Evolutionary conservation across 2,797 vertebrate species (phyloP).

Genomic region (Xiphophorus birchmanni): DNA sequence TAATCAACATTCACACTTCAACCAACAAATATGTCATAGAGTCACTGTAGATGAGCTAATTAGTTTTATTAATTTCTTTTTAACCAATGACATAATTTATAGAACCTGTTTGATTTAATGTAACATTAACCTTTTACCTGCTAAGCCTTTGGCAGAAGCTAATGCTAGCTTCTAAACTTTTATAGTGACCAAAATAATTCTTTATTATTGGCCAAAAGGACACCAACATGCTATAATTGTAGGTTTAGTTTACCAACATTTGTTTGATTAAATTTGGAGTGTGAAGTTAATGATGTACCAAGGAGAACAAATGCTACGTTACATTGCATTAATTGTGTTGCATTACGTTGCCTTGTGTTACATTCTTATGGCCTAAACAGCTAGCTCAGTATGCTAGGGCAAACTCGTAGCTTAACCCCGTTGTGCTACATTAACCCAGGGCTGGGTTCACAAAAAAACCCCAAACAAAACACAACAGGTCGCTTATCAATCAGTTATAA

Average conservation of each 20-base stretch:
- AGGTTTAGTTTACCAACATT: not conserved
- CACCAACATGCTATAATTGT: not conserved
- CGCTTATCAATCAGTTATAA: not conserved
- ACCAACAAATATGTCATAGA: not conserved
- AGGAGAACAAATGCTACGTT: not conserved
- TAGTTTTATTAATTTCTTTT: not conserved
- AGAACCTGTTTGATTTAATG: not conserved
- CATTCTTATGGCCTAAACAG: not conserved
- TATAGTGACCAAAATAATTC: not conserved
- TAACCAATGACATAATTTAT: not conserved
- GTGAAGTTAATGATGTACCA: not conserved
- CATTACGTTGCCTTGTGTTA: too few relatives aligned
- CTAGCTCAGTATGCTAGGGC: not conserved
- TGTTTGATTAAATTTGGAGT: not conserved
- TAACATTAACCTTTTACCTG: not conserved
- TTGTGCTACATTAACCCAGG: not conserved
- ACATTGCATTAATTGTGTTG: too few relatives aligned
- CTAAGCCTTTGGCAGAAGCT: not conserved
- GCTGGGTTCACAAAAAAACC: not conserved
- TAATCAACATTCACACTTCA: not conserved
- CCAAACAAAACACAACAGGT: not conserved
- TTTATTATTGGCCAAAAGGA: not conserved
- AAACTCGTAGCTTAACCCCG: not conserved
- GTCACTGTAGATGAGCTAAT: not conserved
- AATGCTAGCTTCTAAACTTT: not conserved